Base-by-base conservation (phyloP, 2,797 vertebrate species). In the Aplochiton taeniatus region DNA sequence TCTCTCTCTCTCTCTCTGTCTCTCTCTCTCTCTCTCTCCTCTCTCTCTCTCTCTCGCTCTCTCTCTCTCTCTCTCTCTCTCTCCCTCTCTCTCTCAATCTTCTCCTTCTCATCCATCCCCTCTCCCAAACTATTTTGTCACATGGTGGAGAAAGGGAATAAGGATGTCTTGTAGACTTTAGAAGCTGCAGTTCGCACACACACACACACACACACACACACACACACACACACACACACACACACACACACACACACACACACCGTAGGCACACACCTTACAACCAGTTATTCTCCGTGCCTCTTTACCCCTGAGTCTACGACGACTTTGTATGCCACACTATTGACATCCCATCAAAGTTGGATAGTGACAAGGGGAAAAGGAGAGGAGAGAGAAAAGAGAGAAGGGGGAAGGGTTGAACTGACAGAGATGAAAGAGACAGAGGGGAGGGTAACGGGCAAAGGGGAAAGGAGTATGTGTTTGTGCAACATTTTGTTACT, bases 331-430 rank as follows among this genome's bases (percentile, higher is more conserved):
- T 31, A 31, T 31, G 31, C 55, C 14, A 57, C 55, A 16, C n/a
- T n/a, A 70, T 67, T 58, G 52, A 66, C 64, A 71, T 79, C 10
- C 17, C 57, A 56, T 70, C 69, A 72, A 66, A 78, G 57, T 55
- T 60, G 10, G 65, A 65, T 66, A 64, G 64, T 49, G 57, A 72
- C 63, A 69, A 73, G 68, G 53, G 58, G 49, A 42, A 58, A 41
- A 58, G 10, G 18, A 44, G 11, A 5, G 8, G 6, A 9, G 44
- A 16, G 51, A 50, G 56, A 70, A 65, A 2, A n/a, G 12, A 48
- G 45, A 20, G 11, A 1, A 44, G 9, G 12, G 12, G 44, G n/a
- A n/a, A 17, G 42, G 2, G 56, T 6, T 20, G 17, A 13, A 17
- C 9, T 11, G n/a, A 11, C 7, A 58, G 56, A 17, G 42, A 45